Evolutionary conservation across 2,888 invertebrate genomes (phyloP).

Genomic region (Oscheius myriophilus): DNA sequence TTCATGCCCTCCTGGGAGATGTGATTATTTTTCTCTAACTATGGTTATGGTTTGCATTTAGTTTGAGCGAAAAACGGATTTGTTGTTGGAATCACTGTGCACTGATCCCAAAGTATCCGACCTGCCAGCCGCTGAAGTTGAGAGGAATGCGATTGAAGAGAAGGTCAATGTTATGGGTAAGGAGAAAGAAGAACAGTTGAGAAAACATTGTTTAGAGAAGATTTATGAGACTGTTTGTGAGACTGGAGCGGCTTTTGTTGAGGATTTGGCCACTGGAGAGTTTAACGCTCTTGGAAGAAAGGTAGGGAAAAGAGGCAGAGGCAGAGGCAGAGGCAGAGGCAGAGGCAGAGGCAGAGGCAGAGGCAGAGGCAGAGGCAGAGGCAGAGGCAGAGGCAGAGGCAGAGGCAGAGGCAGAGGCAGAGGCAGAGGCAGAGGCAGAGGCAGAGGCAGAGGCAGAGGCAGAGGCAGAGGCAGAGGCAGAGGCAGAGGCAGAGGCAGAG

Average conservation of each 20-base stretch:
- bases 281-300: conserved; percentile 21
- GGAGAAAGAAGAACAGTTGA: neutral
- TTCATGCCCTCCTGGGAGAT: conserved; percentile 82
- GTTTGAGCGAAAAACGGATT: conserved; percentile 71
- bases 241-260: conserved; percentile 32
- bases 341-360: no score
- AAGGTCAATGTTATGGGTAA: conserved; percentile 62
- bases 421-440: no score
- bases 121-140: conserved; percentile 69
- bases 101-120: conserved; percentile 70
- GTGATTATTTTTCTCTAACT: conserved; percentile 69
- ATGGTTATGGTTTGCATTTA: conserved; percentile 43
- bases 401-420: no score
- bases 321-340: no score
- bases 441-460: no score
- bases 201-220: conserved; percentile 22
- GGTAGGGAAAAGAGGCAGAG: neutral
- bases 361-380: no score
- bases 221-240: conserved; percentile 35
- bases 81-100: conserved; percentile 72
- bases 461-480: no score
- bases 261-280: conserved; percentile 36
- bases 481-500: no score
- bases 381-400: no score
- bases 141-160: conserved; percentile 70